Base-by-base conservation (phyloP, 2,888 invertebrate genomes). In the Mythimna vitellina region DNA sequence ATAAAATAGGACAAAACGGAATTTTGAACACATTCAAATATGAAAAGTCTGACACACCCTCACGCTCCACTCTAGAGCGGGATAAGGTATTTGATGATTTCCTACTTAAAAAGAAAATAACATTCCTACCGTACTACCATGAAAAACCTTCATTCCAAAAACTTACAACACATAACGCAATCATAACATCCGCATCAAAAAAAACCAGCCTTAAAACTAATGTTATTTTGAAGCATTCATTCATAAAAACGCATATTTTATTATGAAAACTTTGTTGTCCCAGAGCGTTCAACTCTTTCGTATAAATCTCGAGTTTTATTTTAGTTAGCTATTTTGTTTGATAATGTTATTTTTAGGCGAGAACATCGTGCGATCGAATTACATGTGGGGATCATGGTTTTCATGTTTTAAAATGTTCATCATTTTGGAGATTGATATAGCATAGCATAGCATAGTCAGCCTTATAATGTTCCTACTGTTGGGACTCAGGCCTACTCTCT, bases 311-410 rank as follows among this genome's bases (percentile, higher is more conserved):
- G n/a, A 35, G 65, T 63, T 81, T 80, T 77, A 69, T 81, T 81
- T 79, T 54, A 64, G 78, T 62, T 58, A 20, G 62, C 68, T 67
- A 82, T 71, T 83, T 84, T 81, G 67, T 81, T 76, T 67, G 73
- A 81, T 73, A 32, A 58, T 9, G 65, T 73, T 84, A 82, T 83
- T 82, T 84, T 80, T 70, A 61, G 42, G 10, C 10, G 12, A 62
- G 61, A 62, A 51, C 49, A n/a, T n/a, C 38, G 64, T 20, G 62
- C 67, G 69, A 73, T 84, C 73, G 65, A 53, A 56, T 82, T 82
- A 66, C 85, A 46, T 42, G 8, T n/a, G n/a, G 17, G 14, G 38
- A 68, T 49, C 51, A 61, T 58, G 4, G 22, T 22, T 32, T 14
- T 22, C 22, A 12, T 54, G 22, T 58, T 73, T 61, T 2, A 12